phyloP scores from a whole-genome alignment of 2,888 invertebrate genomes.

The Ophonus ardosiacus region DNA sequence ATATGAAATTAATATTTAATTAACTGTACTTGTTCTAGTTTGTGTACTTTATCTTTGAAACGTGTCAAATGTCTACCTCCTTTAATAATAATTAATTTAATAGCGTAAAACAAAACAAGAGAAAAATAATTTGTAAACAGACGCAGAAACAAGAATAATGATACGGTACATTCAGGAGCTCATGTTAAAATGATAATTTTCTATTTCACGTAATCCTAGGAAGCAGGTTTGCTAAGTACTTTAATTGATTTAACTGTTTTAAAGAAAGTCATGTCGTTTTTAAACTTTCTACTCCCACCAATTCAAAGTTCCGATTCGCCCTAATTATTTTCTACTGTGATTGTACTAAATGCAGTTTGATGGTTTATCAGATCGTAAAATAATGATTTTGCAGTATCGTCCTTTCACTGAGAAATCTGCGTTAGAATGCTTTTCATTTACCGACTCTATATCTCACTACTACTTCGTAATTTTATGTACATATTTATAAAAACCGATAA shows the following conservation, averaged over 20 bases:
- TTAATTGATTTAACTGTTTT: conserved; percentile 61
- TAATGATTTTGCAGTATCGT: conserved; percentile 56
- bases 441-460: neutral
- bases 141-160: neutral
- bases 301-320: conserved; percentile 59
- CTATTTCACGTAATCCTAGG: conserved; percentile 52
- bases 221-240: conserved; percentile 51
- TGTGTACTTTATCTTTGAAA: conserved; percentile 7
- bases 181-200: conserved; percentile 40
- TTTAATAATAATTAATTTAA: conserved; percentile 30
- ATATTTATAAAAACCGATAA: conserved; percentile 9
- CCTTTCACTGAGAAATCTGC: conserved; percentile 60
- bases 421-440: conserved; percentile 12
- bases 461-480: neutral
- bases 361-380: conserved; percentile 63
- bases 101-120: conserved; percentile 33
- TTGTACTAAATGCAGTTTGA: conserved; percentile 60
- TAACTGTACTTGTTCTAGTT: conserved; percentile 33
- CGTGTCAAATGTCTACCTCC: conserved; percentile 7
- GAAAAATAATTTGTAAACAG: conserved; percentile 25
- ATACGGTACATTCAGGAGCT: neutral
- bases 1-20: conserved; percentile 41
- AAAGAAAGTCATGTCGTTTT: conserved; percentile 61
- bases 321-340: conserved; percentile 61
- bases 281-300: conserved; percentile 63